Percentiles rank a stretch among this genome's conserved stretches.
phyloP scores from a whole-genome alignment of 92 coral and sea anemone genomes.

The Heliopora coerulea region DNA sequence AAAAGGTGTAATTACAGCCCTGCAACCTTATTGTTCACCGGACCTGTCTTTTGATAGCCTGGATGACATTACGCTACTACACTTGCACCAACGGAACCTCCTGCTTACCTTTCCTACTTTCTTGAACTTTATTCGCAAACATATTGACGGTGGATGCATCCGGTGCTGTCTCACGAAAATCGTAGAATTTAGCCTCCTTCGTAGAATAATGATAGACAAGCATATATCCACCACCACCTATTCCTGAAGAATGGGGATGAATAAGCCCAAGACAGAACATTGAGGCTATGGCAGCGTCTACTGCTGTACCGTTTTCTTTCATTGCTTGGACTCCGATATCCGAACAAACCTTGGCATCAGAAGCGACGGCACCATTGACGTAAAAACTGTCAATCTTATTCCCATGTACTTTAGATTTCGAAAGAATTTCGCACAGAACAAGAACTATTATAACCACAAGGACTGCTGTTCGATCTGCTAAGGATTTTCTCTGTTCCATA shows the following conservation, averaged over 20 bases:
- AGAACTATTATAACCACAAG: constrained; percentile 6
- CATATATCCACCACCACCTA: constrained; percentile 94
- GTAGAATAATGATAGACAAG: constrained; percentile 63
- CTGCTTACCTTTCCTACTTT: constrained; percentile 34
- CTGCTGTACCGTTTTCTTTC: constrained; percentile 63
- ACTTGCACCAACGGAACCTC: no score
- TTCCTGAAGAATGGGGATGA: constrained; percentile 86
- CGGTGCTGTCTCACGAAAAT: constrained; percentile 86
- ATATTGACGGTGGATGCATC: constrained; percentile 56
- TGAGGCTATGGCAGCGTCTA: constrained; percentile 82
- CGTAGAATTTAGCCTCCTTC: constrained; percentile 58
- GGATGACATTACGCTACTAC: no score
- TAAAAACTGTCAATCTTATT: constrained; percentile 11
- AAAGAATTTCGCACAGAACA: constrained; percentile 7
- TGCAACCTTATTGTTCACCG: no score
- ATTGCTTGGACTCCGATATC: constrained; percentile 65
- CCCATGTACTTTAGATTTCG: not conserved
- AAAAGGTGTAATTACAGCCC: no score
- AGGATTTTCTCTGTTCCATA: no score
- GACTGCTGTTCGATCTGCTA: no score
- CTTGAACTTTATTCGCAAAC: constrained; percentile 53
- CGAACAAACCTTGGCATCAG: constrained; percentile 79
- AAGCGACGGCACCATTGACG: constrained; percentile 80
- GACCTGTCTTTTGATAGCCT: no score
- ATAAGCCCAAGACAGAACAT: constrained; percentile 74